Percentiles rank a stretch among this genome's conserved stretches.
phyloP scores from a whole-genome alignment of 2,113 vertebrate genomes.

The Cettia cetti region DNA sequence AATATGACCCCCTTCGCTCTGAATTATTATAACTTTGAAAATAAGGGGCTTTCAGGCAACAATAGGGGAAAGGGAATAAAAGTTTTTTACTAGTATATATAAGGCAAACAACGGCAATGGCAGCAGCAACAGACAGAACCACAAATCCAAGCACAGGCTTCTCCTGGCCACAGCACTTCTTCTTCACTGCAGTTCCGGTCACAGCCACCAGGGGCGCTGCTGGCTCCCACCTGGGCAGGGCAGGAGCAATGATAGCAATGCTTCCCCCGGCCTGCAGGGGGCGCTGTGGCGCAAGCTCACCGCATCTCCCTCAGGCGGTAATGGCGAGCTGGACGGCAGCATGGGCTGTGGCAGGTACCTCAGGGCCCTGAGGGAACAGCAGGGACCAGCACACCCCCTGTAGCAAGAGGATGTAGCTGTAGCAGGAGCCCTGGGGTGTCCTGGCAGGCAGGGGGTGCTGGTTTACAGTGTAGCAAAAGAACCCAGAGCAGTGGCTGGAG shows the following conservation, averaged over 20 bases:
- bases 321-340: rapidly evolving
- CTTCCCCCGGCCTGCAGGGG: not conserved
- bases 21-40: not conserved
- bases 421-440: rapidly evolving
- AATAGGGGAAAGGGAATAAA: not conserved
- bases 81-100: not conserved
- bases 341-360: rapidly evolving
- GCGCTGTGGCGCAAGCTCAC: not conserved
- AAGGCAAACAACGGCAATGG: not conserved
- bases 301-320: rapidly evolving
- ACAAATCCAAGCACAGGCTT: rapidly evolving
- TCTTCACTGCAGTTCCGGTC: rapidly evolving
- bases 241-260: rapidly evolving
- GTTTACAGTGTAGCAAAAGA: not conserved
- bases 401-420: no score
- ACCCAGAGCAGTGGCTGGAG: rapidly evolving
- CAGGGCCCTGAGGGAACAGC: rapidly evolving
- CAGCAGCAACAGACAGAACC: not conserved
- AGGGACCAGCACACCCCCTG: rapidly evolving
- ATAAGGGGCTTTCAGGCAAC: not conserved
- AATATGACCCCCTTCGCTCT: not conserved
- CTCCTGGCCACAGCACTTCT: rapidly evolving
- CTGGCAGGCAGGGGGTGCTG: no score
- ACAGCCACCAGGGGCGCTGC: not conserved
- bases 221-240: not conserved